A percentile compares a stretch with the other conserved stretches of the same genome.
Evolutionary conservation across 2,888 invertebrate genomes (phyloP).

Genomic region (Ellobium chinense): DNA sequence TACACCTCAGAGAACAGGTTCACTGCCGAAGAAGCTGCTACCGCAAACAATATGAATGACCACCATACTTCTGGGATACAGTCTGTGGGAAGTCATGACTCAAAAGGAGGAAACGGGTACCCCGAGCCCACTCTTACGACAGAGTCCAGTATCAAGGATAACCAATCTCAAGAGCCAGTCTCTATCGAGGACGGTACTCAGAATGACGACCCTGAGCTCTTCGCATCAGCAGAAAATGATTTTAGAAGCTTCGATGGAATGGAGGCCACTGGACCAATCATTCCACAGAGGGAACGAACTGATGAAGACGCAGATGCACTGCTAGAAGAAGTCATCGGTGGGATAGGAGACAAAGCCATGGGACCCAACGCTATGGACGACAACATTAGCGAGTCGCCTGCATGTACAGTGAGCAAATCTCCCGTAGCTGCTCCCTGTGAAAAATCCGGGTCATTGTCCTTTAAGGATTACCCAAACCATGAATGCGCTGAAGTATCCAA

Average conservation of each 20-base stretch:
- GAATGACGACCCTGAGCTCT: neutral
- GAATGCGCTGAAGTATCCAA: too few relatives aligned
- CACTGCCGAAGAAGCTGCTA: too few relatives aligned
- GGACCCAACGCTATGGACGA: constrained; percentile 8
- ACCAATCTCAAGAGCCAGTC: neutral
- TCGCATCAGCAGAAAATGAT: constrained; percentile 33
- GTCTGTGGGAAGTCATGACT: neutral
- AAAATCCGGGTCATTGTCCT: neutral
- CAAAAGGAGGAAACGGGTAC: neutral
- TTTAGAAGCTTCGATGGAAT: neutral
- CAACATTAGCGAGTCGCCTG: neutral
- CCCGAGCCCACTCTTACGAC: neutral
- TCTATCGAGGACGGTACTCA: neutral
- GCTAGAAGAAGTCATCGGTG: constrained; percentile 32
- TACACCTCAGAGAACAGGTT: too few relatives aligned
- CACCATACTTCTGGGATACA: too few relatives aligned
- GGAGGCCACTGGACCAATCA: neutral
- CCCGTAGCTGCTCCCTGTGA: neutral
- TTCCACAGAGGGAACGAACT: constrained; percentile 2
- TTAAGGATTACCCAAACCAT: neutral
- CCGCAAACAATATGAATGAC: too few relatives aligned
- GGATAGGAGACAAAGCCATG: constrained; percentile 1
- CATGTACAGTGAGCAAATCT: neutral
- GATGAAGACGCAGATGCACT: constrained; percentile 22
- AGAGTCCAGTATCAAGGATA: neutral